Evolutionary conservation across 2,888 invertebrate species (phyloP).

Genomic region (Petrolisthes cinctipes): DNA sequence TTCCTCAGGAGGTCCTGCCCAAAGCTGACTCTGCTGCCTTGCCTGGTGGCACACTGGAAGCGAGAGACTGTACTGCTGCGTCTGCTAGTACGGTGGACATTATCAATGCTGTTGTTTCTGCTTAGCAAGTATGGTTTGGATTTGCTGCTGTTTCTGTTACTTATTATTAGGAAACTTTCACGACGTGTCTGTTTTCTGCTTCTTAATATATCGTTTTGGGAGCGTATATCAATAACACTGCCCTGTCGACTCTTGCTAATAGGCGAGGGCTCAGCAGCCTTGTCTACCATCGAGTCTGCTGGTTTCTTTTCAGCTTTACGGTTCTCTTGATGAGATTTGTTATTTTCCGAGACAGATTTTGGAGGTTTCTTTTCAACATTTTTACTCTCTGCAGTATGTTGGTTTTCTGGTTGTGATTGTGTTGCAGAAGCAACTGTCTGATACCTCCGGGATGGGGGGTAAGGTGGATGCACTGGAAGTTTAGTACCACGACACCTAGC

Average conservation of each 20-base stretch:
- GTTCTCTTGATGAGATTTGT: neutral
- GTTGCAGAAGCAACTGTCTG: too few species aligned
- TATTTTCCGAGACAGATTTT: neutral
- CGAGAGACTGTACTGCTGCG: neutral
- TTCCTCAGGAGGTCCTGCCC: constrained; percentile 36
- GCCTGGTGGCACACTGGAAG: neutral
- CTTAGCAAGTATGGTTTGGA: neutral
- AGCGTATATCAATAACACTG: neutral
- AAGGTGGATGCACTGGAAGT: neutral
- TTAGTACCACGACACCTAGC: constrained; percentile 32
- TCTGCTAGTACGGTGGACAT: neutral
- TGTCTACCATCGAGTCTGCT: too few species aligned
- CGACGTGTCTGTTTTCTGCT: neutral
- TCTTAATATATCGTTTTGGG: neutral
- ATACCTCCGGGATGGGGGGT: neutral
- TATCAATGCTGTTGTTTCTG: constrained; percentile 5
- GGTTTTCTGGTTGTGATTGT: neutral
- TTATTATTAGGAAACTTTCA: neutral
- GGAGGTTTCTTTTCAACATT: neutral
- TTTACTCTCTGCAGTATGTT: neutral
- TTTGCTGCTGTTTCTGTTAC: constrained; percentile 4
- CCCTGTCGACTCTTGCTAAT: neutral
- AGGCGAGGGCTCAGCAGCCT: neutral
- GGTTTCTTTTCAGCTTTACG: too few species aligned
- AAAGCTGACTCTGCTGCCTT: constrained; percentile 37